Base-by-base conservation (phyloP, 2,113 vertebrate species). In the Sander lucioperca region DNA sequence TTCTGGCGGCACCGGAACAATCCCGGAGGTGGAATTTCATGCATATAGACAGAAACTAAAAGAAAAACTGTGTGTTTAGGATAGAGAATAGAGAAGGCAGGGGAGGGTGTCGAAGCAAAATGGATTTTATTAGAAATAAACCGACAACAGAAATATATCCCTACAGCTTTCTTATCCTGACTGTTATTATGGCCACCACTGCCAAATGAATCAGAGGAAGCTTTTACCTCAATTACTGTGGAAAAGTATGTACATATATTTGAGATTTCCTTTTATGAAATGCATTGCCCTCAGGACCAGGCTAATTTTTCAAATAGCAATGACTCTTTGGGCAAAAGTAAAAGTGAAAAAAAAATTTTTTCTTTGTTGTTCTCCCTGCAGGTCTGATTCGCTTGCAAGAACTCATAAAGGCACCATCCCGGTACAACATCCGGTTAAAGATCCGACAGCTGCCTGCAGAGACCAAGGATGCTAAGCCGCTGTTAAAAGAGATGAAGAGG, bases 401-500 rank as follows among this genome's bases (percentile, higher is more conserved):
- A 90, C 97, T 99, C 84, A 99, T 99, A 92, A 99, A 99, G 91
- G 98, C 98, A 56, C 98, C 98, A 39, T 99, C 98, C 51, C 95
- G 98, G 19, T 99, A 99, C 94, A 99, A 98, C 92, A 96, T 99
- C 88, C 96, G 98, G 57, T 93, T 99, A 89, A 99, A 99, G 96
- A 99, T 99, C 58, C 97, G 98, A 27, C 98, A 99, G 91, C 89
- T 99, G 75, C 98, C 98, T 74, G 94, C 96, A 75, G 98, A 99
- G 48, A 97, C 97, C 13, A 99, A 99, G 91, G 98, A 99, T 93
- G 97, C 98, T 91, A 99, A 99, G 88, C 98, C 98, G 3, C 96
- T 99, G 83, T 93, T 99, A 70, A 99, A 99, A 87, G 98, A 99
- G 94, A 99, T 99, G 98, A 99, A 99, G 94, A 95, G 97, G 89